phyloP scores from a whole-genome alignment of 37 sponge, comb jelly and placozoan genomes.

The Oscarella lobularis region DNA sequence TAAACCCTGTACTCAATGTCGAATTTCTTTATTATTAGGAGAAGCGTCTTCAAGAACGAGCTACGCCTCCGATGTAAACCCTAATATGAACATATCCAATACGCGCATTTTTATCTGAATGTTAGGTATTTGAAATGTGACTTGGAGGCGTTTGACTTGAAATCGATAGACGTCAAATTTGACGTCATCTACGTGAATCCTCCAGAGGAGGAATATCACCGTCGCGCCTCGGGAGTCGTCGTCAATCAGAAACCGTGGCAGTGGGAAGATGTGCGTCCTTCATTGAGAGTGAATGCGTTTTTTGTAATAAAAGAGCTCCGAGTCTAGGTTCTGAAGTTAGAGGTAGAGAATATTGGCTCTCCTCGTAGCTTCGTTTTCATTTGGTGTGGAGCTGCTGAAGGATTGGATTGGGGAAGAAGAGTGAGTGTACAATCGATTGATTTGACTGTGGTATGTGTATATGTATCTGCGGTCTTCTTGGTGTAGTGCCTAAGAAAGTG shows the following conservation, averaged over 20 bases:
- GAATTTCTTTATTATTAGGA: too few relatives aligned
- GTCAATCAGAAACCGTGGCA: conserved; percentile 62
- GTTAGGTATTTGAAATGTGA: conserved; percentile 2
- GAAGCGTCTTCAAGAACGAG: conserved; percentile 7
- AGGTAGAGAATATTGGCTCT: conserved; percentile 61
- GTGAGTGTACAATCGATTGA: conserved; percentile 12
- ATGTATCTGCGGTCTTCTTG: not conserved
- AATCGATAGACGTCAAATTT: conserved; percentile 40
- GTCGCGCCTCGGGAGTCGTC: conserved; percentile 55
- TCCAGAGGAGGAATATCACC: conserved; percentile 89
- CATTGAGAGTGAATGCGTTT: too few relatives aligned
- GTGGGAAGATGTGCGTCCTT: conserved; percentile 89
- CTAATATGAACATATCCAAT: not conserved
- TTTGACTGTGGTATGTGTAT: too few relatives aligned
- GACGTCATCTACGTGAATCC: conserved; percentile 85
- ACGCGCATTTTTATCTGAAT: not conserved
- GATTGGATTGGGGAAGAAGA: conserved; percentile 69
- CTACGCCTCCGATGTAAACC: conserved; percentile 18
- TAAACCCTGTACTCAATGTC: too few relatives aligned
- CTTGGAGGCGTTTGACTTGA: conserved; percentile 3
- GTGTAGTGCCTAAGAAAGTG: conserved; percentile 80
- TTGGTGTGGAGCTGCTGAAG: conserved; percentile 89
- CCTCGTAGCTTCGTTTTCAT: conserved; percentile 77
- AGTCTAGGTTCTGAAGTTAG: conserved; percentile 61
- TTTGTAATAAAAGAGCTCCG: too few relatives aligned